Percentiles rank a stretch among this genome's conserved stretches.
Evolutionary conservation across 1,140 invertebrate species (phyloP).

Genomic region (Drosophila pseudoobscura): DNA sequence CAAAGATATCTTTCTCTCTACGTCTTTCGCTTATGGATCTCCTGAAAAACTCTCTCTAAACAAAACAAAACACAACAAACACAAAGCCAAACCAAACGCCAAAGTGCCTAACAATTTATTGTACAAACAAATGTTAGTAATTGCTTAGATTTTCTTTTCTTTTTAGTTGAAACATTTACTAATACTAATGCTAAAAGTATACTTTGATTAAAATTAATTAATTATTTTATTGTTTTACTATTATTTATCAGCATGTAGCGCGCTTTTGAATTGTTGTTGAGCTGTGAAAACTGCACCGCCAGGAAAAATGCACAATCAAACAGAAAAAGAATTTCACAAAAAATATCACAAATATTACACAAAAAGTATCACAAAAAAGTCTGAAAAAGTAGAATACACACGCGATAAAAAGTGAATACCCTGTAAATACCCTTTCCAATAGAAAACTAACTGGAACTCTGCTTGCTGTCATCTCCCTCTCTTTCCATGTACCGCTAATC

Average conservation of each 20-base stretch:
- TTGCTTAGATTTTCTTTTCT: not conserved
- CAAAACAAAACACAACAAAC: too few species aligned
- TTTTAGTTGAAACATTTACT: not conserved
- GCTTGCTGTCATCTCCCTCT: slow-evolving; percentile 32
- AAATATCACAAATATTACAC: not conserved
- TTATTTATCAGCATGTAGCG: slow-evolving; percentile 47
- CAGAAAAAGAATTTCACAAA: not conserved
- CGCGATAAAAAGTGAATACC: too few species aligned
- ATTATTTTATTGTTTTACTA: not conserved
- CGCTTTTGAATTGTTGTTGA: slow-evolving; percentile 69
- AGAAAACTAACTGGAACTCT: slow-evolving; percentile 12
- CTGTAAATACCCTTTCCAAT: too few species aligned
- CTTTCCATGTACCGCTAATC: slow-evolving; percentile 53
- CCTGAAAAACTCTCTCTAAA: not conserved
- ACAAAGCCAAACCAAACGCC: not conserved
- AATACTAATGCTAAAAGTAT: slow-evolving; percentile 11
- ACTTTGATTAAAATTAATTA: too few species aligned
- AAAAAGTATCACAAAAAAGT: not conserved
- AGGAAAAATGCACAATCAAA: slow-evolving; percentile 25
- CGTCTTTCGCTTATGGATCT: too few species aligned
- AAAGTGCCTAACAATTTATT: slow-evolving; percentile 25
- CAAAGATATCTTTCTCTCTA: too few species aligned
- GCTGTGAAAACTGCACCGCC: slow-evolving; percentile 48
- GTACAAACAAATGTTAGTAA: slow-evolving; percentile 2
- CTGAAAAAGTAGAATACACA: too few species aligned